These are phyloP conservation scores for Stegodyphus dumicola DNA, from an alignment of 1,140 invertebrate species.

Conservation along the genomic window DNA sequence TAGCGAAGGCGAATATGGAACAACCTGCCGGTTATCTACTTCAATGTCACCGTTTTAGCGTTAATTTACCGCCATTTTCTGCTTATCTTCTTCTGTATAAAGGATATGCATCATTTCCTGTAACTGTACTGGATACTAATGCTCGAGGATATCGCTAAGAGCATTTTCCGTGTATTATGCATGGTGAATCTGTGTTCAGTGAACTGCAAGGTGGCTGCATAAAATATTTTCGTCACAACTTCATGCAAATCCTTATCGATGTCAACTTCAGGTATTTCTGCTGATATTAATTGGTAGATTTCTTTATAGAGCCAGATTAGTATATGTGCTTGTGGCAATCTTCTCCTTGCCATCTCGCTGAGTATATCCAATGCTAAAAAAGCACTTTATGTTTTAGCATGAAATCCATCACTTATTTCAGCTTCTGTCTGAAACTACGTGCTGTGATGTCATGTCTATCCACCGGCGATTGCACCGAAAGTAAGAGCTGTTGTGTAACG, in stretches of 20 bases:
- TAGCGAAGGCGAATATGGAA: too few relatives aligned
- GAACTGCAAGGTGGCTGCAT: conserved; percentile 72
- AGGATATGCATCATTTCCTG: background rate
- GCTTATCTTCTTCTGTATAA: background rate
- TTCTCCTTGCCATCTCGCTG: conserved; percentile 62
- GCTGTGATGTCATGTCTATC: conserved; percentile 68
- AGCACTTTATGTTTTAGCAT: conserved; percentile 13
- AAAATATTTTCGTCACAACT: conserved; percentile 66
- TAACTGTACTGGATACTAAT: too few relatives aligned
- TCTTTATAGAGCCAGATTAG: conserved; percentile 63
- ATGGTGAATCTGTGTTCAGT: conserved; percentile 64
- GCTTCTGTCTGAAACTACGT: conserved; percentile 68
- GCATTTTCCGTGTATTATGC: background rate
- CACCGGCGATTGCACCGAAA: conserved; percentile 62
- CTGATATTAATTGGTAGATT: background rate
- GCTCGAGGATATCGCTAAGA: background rate
- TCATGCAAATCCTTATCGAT: conserved; percentile 21
- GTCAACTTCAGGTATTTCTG: background rate
- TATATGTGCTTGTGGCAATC: conserved; percentile 68
- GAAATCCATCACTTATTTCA: conserved; percentile 64
- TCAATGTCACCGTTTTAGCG: too few relatives aligned
- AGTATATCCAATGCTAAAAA: conserved; percentile 43
- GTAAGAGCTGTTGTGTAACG: conserved; percentile 67
- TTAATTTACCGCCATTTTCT: background rate
- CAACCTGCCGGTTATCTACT: too few relatives aligned